Conservation (phyloP, 1,140 invertebrate genomes). For the Eriocheir sinensis region DNA sequence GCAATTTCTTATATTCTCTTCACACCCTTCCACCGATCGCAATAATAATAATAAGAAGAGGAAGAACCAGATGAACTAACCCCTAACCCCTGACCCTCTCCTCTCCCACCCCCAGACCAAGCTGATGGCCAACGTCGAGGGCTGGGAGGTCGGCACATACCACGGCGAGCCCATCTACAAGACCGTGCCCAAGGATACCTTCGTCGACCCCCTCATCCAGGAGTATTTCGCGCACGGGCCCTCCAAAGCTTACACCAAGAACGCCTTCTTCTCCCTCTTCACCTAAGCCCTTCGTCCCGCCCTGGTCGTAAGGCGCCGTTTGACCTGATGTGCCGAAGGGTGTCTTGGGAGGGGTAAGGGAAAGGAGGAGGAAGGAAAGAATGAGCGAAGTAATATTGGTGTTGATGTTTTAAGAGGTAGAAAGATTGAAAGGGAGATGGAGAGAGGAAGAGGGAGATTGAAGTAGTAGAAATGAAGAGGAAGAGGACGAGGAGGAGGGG, state of each 20-base stretch:
- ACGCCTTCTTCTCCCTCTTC: conserved; percentile 31
- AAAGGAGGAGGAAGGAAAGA: too few species aligned
- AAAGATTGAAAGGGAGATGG: too few species aligned
- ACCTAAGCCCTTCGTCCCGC: too few species aligned
- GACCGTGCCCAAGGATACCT: conserved; percentile 33
- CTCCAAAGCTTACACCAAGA: background rate
- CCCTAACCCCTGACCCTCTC: background rate
- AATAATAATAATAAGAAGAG: background rate
- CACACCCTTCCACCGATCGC: background rate
- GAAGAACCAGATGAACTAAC: background rate
- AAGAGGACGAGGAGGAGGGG: too few species aligned
- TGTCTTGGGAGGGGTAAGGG: too few species aligned
- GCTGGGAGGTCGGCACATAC: conserved; percentile 67
- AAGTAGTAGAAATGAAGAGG: too few species aligned
- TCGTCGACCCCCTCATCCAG: conserved; percentile 42
- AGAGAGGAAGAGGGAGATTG: too few species aligned
- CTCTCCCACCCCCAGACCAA: conserved; percentile 42
- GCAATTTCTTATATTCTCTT: background rate
- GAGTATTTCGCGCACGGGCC: conserved; percentile 61
- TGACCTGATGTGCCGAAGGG: too few species aligned
- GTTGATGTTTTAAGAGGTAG: too few species aligned
- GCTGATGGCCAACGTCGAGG: conserved; percentile 66
- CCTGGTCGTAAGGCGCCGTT: too few species aligned
- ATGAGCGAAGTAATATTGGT: too few species aligned
- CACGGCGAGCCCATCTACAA: conserved; percentile 68